Evolutionary conservation across 1,140 invertebrate genomes (phyloP).

Genomic region (Oryzaephilus surinamensis): DNA sequence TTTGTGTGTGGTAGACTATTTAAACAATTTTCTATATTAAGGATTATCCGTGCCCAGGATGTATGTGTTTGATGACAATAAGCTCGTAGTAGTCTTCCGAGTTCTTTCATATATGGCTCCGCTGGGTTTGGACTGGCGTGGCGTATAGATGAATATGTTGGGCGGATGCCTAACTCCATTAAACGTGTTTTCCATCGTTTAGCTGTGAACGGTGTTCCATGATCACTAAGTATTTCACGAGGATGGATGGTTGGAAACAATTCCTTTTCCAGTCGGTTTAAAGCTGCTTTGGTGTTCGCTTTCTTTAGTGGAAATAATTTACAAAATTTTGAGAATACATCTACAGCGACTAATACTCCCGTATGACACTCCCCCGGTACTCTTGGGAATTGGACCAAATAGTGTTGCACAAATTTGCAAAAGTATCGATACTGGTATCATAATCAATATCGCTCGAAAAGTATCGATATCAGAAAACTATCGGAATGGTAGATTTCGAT

Average conservation of each 20-base stretch:
- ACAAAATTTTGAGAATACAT: conserved; percentile 29
- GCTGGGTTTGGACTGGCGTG: conserved; percentile 27
- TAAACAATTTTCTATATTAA: too few relatives aligned
- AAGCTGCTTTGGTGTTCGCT: conserved; percentile 16
- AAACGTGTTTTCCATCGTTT: conserved; percentile 16
- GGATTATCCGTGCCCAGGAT: too few relatives aligned
- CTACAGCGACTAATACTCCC: conserved; percentile 29
- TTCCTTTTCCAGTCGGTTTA: conserved; percentile 12
- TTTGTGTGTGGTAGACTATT: too few relatives aligned
- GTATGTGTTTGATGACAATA: conserved; percentile 21
- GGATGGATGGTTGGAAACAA: conserved; percentile 12
- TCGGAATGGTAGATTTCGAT: too few relatives aligned
- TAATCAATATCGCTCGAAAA: too few relatives aligned
- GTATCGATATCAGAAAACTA: too few relatives aligned
- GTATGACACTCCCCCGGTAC: conserved; percentile 17
- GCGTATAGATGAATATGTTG: conserved; percentile 21
- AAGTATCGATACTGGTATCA: too few relatives aligned
- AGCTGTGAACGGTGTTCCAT: conserved; percentile 18
- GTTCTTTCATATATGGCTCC: conserved; percentile 26
- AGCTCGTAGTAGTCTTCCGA: conserved; percentile 25
- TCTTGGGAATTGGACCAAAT: conserved; percentile 26
- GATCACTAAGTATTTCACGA: conserved; percentile 14
- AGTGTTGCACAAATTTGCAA: too few relatives aligned
- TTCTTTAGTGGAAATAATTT: conserved; percentile 26
- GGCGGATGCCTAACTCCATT: conserved; percentile 12